phyloP scores from a whole-genome alignment of 2,797 vertebrate species.

The Crenichthys baileyi region DNA sequence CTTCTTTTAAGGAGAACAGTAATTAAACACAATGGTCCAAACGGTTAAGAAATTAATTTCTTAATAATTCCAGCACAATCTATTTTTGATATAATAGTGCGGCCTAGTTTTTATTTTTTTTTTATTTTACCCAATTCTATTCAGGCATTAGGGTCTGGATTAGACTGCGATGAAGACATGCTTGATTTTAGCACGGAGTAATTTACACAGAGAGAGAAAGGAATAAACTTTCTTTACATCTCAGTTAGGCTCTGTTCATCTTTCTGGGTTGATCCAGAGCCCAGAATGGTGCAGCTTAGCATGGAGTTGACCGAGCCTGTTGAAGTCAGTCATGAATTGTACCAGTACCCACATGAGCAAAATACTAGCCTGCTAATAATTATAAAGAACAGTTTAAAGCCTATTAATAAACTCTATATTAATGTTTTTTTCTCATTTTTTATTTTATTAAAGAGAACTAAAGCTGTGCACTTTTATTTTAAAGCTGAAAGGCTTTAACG shows the following conservation, averaged over 20 bases:
- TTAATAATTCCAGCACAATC: constrained; percentile 62
- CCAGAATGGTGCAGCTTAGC: constrained; percentile 51
- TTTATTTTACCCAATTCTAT: constrained; percentile 66
- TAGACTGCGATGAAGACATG: constrained; percentile 61
- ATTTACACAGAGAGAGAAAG: constrained; percentile 26
- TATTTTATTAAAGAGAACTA: neutral
- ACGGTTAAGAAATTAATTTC: constrained; percentile 60
- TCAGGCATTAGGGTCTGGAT: constrained; percentile 59
- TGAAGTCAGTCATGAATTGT: too few relatives aligned
- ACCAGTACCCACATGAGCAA: too few relatives aligned
- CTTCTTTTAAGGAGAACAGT: constrained; percentile 43
- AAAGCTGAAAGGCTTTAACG: neutral
- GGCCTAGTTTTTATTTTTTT: constrained; percentile 68
- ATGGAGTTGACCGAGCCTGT: constrained; percentile 31
- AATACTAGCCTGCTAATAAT: too few relatives aligned
- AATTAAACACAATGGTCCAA: constrained; percentile 61
- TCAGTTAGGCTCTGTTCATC: constrained; percentile 54
- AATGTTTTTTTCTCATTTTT: neutral
- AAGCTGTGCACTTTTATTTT: neutral
- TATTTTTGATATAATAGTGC: constrained; percentile 56
- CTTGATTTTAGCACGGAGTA: constrained; percentile 46
- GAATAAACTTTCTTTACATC: constrained; percentile 47
- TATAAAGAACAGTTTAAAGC: too few relatives aligned
- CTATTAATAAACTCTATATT: too few relatives aligned
- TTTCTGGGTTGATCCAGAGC: constrained; percentile 54